phyloP scores from a whole-genome alignment of 2,888 invertebrate species.

The Melanophora roralis region DNA sequence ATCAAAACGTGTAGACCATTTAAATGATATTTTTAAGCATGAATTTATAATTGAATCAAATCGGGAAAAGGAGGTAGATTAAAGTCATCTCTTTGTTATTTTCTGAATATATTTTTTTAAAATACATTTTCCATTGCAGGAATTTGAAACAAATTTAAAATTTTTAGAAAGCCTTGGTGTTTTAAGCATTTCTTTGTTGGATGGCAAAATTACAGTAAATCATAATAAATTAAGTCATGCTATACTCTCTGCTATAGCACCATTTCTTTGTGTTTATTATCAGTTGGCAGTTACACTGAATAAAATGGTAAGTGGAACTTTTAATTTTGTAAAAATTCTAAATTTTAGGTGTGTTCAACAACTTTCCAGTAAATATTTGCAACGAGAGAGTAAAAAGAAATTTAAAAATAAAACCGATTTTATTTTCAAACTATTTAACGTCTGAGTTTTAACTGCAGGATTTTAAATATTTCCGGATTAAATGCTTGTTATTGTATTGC shows the following conservation, averaged over 20 bases:
- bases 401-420: no score
- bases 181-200: slow-evolving; percentile 72
- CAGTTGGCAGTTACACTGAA: slow-evolving; percentile 78
- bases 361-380: no score
- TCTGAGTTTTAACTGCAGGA: no score
- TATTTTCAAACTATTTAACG: no score
- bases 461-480: no score
- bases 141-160: slow-evolving; percentile 77
- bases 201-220: slow-evolving; percentile 69
- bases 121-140: slow-evolving; percentile 70
- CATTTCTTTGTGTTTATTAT: slow-evolving; percentile 82
- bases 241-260: slow-evolving; percentile 81
- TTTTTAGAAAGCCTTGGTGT: slow-evolving; percentile 65
- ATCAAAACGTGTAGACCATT: slow-evolving; percentile 64
- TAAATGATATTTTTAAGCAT: slow-evolving; percentile 79
- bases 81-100: background rate
- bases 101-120: background rate
- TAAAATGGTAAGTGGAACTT: slow-evolving; percentile 76
- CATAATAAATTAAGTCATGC: slow-evolving; percentile 74
- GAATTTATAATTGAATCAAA: slow-evolving; percentile 82
- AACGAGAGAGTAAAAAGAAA: no score
- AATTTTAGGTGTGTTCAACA: no score
- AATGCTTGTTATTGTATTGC: no score
- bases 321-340: background rate
- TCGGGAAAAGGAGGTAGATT: slow-evolving; percentile 77